Conservation (phyloP, 1,140 invertebrate genomes). For the Pteromalus puparum region DNA sequence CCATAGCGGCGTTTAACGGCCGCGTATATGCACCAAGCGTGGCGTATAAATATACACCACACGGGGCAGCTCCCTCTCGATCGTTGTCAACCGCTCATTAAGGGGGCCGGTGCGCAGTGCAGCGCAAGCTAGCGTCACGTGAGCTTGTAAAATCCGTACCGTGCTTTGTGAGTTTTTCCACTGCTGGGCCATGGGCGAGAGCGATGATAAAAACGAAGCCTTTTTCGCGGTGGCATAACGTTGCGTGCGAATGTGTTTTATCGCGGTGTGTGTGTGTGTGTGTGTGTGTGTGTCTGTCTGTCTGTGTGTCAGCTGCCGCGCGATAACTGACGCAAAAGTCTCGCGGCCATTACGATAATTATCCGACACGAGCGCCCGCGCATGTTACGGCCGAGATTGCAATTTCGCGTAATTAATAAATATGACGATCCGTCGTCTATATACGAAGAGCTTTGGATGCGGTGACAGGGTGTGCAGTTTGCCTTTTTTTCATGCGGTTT, state of each 20-base stretch:
- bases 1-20: constrained; percentile 40
- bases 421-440: constrained; percentile 28
- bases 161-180: constrained; percentile 40
- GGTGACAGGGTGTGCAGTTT: no score
- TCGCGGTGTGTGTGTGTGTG: constrained; percentile 1
- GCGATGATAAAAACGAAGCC: constrained; percentile 6
- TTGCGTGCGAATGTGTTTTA: constrained; percentile 46
- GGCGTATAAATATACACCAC: constrained; percentile 25
- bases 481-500: no score
- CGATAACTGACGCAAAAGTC: constrained; percentile 47
- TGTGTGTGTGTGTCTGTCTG: constrained; percentile 39
- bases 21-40: constrained; percentile 27
- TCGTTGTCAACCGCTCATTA: constrained; percentile 49
- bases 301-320: neutral
- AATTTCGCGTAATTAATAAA: constrained; percentile 50
- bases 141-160: constrained; percentile 47
- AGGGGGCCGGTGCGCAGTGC: neutral
- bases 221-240: constrained; percentile 31
- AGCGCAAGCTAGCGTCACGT: constrained; percentile 24
- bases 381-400: neutral
- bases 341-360: constrained; percentile 49
- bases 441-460: no score
- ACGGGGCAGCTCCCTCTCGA: neutral
- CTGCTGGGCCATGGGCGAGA: no score
- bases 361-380: constrained; percentile 37